Evolutionary conservation across 2,113 vertebrate genomes (phyloP).

Genomic region (Scopus umbretta): DNA sequence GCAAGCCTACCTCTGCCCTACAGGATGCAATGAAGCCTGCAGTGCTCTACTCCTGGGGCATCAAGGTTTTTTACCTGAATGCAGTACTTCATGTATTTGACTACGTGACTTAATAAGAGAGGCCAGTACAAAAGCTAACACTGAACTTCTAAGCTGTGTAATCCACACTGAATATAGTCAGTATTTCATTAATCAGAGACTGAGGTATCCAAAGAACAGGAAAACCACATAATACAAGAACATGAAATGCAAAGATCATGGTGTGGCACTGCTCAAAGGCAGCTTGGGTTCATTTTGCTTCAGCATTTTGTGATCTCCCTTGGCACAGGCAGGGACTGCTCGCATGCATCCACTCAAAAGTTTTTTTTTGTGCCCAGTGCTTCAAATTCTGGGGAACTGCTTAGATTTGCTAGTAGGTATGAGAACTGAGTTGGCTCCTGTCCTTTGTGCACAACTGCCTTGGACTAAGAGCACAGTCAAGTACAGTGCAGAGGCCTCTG

Average conservation of each 20-base stretch:
- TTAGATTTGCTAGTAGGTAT: not conserved
- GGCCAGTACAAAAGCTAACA: not conserved
- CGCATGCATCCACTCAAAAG: not conserved
- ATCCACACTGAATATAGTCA: not conserved
- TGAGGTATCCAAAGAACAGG: not conserved
- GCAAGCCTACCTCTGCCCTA: not conserved
- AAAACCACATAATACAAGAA: not conserved
- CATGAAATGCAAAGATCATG: not conserved
- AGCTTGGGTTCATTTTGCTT: not conserved
- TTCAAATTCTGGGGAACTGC: not conserved
- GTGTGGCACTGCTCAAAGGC: not conserved
- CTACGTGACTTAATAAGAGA: not conserved
- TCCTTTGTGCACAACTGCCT: not conserved
- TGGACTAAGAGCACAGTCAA: not conserved
- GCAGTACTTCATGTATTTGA: not conserved
- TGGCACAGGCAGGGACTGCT: fast-evolving
- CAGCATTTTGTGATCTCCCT: not conserved
- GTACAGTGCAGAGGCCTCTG: not conserved
- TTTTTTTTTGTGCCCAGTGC: too few species aligned
- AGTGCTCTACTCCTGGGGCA: not conserved
- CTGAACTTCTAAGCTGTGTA: not conserved
- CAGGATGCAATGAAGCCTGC: not conserved
- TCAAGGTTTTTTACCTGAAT: not conserved
- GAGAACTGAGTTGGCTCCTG: not conserved
- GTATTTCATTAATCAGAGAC: not conserved